Conservation (phyloP, 2,113 vertebrate genomes). For the Catagonus wagneri region DNA sequence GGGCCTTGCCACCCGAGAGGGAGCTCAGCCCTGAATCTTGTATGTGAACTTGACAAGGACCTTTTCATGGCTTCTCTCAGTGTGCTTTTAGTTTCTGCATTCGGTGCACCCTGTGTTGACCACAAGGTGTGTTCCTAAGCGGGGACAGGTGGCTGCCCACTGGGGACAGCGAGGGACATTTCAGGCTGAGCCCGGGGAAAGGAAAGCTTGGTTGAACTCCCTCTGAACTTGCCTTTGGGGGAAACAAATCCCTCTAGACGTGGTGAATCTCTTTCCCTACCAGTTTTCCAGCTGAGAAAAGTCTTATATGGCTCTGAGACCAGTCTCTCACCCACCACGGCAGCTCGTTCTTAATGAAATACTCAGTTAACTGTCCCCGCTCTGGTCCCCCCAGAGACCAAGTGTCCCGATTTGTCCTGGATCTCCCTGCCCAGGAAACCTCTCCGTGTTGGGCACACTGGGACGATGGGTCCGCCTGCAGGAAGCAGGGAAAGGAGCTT, state of each 20-base stretch:
- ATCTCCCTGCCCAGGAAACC: neutral
- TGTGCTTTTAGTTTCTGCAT: accelerated
- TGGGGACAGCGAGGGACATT: neutral
- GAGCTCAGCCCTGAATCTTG: neutral
- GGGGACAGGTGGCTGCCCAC: neutral
- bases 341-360: neutral
- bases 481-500: neutral
- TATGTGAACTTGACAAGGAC: neutral
- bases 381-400: neutral
- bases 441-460: neutral
- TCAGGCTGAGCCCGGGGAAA: neutral
- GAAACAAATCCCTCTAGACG: neutral
- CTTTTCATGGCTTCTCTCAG: neutral
- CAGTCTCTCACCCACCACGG: neutral
- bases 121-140: neutral
- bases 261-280: neutral
- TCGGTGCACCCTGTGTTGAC: no score
- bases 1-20: no score
- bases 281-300: neutral
- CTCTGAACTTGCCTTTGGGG: neutral
- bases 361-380: no score
- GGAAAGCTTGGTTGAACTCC: neutral
- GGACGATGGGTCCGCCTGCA: neutral
- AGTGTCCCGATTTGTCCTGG: neutral
- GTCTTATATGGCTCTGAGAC: neutral